phyloP scores from a whole-genome alignment of 2,113 vertebrate species.

The Protomyctophum bolini region DNA sequence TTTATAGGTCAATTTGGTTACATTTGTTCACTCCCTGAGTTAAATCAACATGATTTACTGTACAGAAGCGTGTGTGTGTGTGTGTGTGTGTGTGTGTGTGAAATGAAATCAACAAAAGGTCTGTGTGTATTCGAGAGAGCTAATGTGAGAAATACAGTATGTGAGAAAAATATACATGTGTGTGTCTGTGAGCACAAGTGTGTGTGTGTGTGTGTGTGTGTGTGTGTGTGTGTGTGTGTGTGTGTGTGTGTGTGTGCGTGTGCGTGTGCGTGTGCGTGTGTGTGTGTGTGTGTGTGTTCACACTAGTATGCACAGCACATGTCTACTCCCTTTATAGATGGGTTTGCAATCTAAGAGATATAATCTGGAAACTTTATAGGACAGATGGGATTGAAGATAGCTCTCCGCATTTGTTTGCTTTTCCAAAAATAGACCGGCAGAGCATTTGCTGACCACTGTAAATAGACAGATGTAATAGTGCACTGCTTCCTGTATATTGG shows the following conservation, averaged over 20 bases:
- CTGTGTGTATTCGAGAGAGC: no score
- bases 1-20: no score
- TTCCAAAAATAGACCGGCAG: constrained; percentile 53
- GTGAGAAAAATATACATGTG: no score
- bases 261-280: neutral
- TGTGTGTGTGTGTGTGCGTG: constrained; percentile 10
- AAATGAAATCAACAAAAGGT: no score
- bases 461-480: constrained; percentile 44
- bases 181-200: no score
- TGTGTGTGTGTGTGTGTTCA: neutral
- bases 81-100: neutral
- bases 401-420: constrained; percentile 51
- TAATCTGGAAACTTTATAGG: constrained; percentile 39
- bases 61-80: neutral
- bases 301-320: neutral
- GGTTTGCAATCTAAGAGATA: constrained; percentile 2
- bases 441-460: constrained; percentile 14
- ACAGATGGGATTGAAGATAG: constrained; percentile 22
- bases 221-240: constrained; percentile 7
- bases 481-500: constrained; percentile 12
- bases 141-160: no score
- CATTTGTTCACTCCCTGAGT: no score
- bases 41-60: no score
- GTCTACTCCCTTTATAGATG: neutral
- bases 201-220: neutral